These are phyloP conservation scores for Zaprionus ornatus DNA, from an alignment of 1,140 invertebrate species.

Conservation along the genomic window DNA sequence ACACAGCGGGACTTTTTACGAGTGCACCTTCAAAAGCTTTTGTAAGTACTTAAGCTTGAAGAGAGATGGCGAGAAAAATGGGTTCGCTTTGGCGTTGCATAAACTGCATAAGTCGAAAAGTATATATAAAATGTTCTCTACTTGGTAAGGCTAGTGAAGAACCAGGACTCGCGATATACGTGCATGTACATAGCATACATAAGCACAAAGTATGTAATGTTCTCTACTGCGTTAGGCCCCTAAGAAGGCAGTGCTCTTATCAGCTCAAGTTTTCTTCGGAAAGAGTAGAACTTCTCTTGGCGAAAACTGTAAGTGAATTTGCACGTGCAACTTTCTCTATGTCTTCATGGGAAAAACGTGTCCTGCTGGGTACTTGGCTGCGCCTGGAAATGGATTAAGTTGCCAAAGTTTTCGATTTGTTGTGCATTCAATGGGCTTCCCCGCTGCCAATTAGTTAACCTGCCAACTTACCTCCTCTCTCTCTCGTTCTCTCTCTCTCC, in stretches of 20 bases:
- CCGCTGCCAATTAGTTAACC: conserved; percentile 26
- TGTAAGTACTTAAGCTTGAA: neutral
- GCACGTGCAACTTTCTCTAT: neutral
- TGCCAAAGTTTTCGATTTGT: conserved; percentile 36
- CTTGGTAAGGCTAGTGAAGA: too few species aligned
- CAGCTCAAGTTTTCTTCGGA: neutral
- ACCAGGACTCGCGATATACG: too few species aligned
- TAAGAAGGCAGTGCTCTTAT: too few species aligned
- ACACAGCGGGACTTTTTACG: neutral
- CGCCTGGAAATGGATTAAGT: conserved; percentile 1
- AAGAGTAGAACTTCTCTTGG: neutral
- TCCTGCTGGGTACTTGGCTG: neutral
- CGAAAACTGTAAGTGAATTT: neutral
- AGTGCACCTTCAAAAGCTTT: neutral
- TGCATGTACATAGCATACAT: too few species aligned
- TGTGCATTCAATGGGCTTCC: conserved; percentile 26
- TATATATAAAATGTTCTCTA: neutral
- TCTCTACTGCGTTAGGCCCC: too few species aligned
- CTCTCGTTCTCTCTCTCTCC: neutral
- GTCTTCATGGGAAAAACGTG: neutral
- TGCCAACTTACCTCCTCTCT: neutral
- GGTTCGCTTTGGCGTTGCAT: neutral
- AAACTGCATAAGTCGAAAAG: too few species aligned
- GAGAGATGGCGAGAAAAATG: neutral
- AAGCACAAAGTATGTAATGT: too few species aligned